A percentile compares a stretch with the other conserved stretches of the same genome.
Conservation (phyloP, 2,888 invertebrate genomes). For the Ecdyonurus torrentis region DNA sequence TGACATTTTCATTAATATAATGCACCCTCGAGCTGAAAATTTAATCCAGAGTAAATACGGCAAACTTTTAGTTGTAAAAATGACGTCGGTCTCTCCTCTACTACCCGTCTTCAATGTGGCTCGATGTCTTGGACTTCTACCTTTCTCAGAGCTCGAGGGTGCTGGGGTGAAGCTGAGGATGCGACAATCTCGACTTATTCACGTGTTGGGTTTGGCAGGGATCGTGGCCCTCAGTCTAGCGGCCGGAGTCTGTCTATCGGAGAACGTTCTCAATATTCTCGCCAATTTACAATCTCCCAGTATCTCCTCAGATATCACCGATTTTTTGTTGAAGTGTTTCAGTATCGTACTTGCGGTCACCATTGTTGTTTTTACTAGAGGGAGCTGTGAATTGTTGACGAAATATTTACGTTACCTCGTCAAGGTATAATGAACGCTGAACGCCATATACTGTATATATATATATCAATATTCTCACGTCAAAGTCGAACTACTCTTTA, state of each 20-base stretch:
- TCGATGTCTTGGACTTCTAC: not conserved
- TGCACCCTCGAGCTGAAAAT: too few relatives aligned
- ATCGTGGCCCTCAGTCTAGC: not conserved
- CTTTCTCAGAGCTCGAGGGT: not conserved
- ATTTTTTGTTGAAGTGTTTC: not conserved
- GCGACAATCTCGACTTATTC: not conserved
- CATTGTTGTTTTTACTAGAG: not conserved
- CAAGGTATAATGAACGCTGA: not conserved
- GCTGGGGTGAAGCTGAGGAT: not conserved
- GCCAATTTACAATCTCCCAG: not conserved
- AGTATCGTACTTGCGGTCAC: not conserved
- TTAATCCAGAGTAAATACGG: too few relatives aligned
- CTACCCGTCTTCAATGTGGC: not conserved
- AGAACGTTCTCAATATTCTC: not conserved
- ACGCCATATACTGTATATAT: too few relatives aligned
- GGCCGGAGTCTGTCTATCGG: not conserved
- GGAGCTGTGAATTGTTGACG: not conserved
- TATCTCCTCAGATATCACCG: not conserved
- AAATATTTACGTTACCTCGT: not conserved
- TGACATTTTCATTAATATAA: too few relatives aligned
- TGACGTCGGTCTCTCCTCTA: too few relatives aligned
- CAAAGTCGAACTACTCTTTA: too few relatives aligned
- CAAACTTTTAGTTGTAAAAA: too few relatives aligned
- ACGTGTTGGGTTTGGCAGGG: not conserved
- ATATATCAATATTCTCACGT: too few relatives aligned